These are phyloP conservation scores for Mactromeris polynyma DNA, from an alignment of 2,888 invertebrate genomes.

Conservation along the genomic window DNA sequence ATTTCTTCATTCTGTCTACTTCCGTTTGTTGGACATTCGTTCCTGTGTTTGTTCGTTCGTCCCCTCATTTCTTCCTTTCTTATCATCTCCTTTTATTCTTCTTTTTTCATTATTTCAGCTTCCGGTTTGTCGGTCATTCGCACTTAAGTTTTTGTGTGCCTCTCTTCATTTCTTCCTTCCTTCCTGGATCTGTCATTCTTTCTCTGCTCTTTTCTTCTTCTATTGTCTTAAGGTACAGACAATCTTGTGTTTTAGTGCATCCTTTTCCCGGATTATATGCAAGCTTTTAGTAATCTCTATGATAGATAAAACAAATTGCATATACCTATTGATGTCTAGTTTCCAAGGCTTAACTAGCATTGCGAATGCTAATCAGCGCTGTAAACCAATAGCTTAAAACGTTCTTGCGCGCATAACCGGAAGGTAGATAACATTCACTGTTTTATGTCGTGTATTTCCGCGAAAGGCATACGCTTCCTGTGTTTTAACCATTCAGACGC, in stretches of 20 bases:
- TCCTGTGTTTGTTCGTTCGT: no score
- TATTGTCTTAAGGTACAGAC: no score
- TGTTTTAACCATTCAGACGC: background rate
- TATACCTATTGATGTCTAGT: background rate
- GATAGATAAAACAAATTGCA: background rate
- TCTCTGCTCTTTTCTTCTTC: background rate
- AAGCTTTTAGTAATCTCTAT: no score
- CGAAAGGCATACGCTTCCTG: background rate
- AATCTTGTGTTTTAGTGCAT: no score
- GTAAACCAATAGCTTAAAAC: background rate
- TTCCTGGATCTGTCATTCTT: background rate
- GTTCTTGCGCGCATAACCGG: background rate
- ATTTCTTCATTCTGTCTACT: no score
- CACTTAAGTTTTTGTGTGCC: background rate
- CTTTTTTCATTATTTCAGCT: no score
- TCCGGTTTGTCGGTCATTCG: no score
- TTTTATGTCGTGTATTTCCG: background rate
- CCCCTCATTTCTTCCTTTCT: background rate
- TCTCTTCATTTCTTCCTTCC: background rate
- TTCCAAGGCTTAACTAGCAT: background rate
- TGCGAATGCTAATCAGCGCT: background rate
- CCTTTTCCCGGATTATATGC: no score
- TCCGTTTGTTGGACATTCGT: no score
- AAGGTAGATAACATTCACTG: background rate
- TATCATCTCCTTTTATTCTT: no score